Evolutionary conservation across 2,113 vertebrate species (phyloP).

Genomic region (Muntiacus reevesi): DNA sequence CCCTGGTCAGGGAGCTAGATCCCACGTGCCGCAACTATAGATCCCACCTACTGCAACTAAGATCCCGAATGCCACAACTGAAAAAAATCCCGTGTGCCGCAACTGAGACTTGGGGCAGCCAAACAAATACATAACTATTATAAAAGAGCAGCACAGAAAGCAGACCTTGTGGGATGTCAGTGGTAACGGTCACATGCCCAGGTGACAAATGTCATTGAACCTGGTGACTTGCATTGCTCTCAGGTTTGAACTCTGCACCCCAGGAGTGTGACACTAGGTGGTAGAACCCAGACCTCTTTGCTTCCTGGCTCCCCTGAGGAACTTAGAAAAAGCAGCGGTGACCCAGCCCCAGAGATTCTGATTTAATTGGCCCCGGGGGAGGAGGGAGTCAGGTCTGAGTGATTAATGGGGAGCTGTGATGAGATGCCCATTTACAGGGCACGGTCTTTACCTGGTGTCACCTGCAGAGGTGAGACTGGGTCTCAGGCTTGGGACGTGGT

Average conservation of each 20-base stretch:
- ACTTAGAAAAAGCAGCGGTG: background rate
- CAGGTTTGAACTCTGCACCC: background rate
- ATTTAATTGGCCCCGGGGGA: background rate
- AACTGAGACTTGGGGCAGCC: background rate
- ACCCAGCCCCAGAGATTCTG: background rate
- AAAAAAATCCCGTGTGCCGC: accelerated
- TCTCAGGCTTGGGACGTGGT: background rate
- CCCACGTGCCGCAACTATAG: background rate
- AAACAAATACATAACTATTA: background rate
- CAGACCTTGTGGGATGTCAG: background rate
- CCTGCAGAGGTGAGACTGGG: background rate
- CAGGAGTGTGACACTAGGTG: background rate
- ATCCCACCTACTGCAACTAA: background rate
- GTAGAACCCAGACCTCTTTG: background rate
- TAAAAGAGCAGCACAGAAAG: background rate
- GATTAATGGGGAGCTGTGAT: background rate
- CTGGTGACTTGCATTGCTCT: background rate
- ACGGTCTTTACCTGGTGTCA: background rate
- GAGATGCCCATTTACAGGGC: background rate
- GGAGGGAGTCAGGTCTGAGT: background rate
- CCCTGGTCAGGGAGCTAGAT: background rate
- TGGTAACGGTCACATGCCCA: background rate
- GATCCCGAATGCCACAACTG: background rate
- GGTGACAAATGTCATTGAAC: background rate
- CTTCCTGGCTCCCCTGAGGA: background rate